These are phyloP conservation scores for Zoanthus gigantus DNA, from an alignment of 92 coral and sea anemone genomes.

Conservation along the genomic window DNA sequence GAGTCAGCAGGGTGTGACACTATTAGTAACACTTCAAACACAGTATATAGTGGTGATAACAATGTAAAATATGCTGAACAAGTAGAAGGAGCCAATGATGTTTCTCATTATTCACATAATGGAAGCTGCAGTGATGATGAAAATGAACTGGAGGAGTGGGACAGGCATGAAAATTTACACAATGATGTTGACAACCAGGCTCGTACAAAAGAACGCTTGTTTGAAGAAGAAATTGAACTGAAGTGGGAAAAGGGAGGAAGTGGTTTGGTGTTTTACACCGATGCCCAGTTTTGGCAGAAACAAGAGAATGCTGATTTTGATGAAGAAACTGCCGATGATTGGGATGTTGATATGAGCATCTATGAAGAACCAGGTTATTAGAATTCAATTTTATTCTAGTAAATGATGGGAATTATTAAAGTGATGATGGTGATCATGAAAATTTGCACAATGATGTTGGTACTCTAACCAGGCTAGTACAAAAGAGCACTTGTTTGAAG, in stretches of 20 bases:
- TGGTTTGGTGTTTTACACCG: conserved; percentile 99
- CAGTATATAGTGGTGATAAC: background rate
- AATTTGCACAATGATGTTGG: conserved; percentile 80
- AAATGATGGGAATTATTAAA: background rate
- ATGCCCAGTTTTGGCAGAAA: conserved; percentile 98
- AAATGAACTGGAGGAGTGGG: conserved; percentile 94
- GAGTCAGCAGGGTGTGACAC: background rate
- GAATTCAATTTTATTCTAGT: background rate
- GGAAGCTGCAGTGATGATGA: conserved; percentile 24
- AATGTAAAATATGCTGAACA: background rate
- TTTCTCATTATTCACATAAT: background rate
- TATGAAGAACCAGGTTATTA: conserved; percentile 91
- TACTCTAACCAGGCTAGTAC: conserved; percentile 81
- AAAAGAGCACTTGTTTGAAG: conserved; percentile 81
- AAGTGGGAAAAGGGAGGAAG: conserved; percentile 99
- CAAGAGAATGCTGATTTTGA: conserved; percentile 96
- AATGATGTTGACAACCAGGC: conserved; percentile 96
- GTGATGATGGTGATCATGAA: background rate
- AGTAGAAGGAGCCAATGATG: background rate
- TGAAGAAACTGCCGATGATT: conserved; percentile 98
- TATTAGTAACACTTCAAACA: background rate
- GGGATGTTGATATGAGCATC: conserved; percentile 99
- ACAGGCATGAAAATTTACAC: conserved; percentile 94
- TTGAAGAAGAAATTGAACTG: conserved; percentile 93
- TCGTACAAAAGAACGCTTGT: conserved; percentile 92